A percentile compares a stretch with the other conserved stretches of the same genome.
Evolutionary conservation across 2,113 vertebrate genomes (phyloP).

Genomic region (Labeo rohita): DNA sequence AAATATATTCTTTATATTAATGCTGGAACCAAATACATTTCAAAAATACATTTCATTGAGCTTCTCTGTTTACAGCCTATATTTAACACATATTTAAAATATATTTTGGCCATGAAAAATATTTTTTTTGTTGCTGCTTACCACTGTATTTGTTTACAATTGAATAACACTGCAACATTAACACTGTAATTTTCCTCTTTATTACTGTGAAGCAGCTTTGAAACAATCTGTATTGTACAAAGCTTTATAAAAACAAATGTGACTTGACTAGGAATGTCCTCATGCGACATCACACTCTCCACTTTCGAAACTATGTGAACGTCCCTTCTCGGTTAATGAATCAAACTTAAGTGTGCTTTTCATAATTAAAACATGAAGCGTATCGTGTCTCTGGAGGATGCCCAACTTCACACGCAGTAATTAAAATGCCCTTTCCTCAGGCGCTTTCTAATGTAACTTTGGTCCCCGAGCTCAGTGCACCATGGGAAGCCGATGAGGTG

Average conservation of each 20-base stretch:
- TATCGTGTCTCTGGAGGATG: background rate
- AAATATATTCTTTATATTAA: too few species aligned
- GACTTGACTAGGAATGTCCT: background rate
- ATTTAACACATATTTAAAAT: too few species aligned
- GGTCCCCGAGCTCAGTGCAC: slow-evolving; percentile 20
- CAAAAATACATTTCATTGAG: too few species aligned
- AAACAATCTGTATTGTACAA: background rate
- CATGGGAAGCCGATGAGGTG: background rate
- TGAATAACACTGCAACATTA: too few species aligned
- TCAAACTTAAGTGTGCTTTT: background rate
- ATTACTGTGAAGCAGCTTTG: too few species aligned
- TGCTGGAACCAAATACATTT: too few species aligned
- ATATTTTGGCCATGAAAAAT: too few species aligned
- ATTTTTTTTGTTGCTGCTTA: too few species aligned
- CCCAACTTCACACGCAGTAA: background rate
- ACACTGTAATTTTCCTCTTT: too few species aligned
- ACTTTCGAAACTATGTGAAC: background rate
- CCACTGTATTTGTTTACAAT: too few species aligned
- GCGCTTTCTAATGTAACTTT: background rate
- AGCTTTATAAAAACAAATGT: background rate
- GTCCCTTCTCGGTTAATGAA: background rate
- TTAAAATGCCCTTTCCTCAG: slow-evolving; percentile 9
- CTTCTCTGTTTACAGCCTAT: too few species aligned
- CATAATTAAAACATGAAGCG: background rate
- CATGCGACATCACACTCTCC: background rate